Evolutionary conservation across 2,888 invertebrate genomes (phyloP).

Genomic region (Lasioglossum villosulum): DNA sequence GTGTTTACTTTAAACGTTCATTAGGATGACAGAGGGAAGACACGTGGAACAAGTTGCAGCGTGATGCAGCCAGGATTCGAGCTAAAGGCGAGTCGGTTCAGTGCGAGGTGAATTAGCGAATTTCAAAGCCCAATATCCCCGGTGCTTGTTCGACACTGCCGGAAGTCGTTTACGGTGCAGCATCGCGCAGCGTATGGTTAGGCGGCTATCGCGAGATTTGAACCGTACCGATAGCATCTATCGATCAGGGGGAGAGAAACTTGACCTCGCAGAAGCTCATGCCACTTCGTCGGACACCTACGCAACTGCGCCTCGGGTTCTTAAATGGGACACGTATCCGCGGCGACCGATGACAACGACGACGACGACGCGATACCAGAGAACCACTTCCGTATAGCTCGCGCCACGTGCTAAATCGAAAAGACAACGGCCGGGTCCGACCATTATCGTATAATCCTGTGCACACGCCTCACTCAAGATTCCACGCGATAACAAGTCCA

Average conservation of each 20-base stretch:
- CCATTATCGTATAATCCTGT: conserved; percentile 56
- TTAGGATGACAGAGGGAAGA: conserved; percentile 28
- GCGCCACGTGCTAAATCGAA: conserved; percentile 57
- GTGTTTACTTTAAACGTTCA: conserved; percentile 24
- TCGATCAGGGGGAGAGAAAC: conserved; percentile 62
- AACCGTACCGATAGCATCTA: conserved; percentile 68
- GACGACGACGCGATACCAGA: conserved; percentile 44
- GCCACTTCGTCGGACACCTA: conserved; percentile 72
- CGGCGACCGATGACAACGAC: neutral
- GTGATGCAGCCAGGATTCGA: conserved; percentile 40
- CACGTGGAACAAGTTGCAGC: conserved; percentile 8
- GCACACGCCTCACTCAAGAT: conserved; percentile 44
- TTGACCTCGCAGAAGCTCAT: conserved; percentile 67
- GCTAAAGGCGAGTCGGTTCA: conserved; percentile 20
- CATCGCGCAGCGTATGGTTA: neutral
- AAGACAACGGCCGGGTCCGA: conserved; percentile 53
- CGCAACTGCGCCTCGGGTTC: conserved; percentile 63
- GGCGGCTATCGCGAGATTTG: conserved; percentile 32
- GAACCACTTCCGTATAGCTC: conserved; percentile 63
- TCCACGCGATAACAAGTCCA: conserved; percentile 21
- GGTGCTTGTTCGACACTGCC: conserved; percentile 63
- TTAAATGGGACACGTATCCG: conserved; percentile 63
- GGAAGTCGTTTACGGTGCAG: conserved; percentile 63
- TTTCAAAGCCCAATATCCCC: conserved; percentile 41
- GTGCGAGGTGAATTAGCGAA: conserved; percentile 50